Percentiles rank a stretch among this genome's conserved stretches.
phyloP scores from a whole-genome alignment of 2,113 vertebrate species.

The Aviceda subcristata region DNA sequence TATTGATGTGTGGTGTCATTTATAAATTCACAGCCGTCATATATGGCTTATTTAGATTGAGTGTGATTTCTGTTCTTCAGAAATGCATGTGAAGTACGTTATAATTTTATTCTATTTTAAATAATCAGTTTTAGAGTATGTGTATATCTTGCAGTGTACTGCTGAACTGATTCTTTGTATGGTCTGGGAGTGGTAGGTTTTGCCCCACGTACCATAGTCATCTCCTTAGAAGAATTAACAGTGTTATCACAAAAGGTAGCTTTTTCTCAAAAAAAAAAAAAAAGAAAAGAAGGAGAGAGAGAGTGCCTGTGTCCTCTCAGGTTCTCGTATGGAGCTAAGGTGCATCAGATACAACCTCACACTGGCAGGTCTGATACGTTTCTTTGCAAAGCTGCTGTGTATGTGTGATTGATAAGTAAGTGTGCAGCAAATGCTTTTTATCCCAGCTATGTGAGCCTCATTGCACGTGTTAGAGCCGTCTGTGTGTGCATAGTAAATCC shows the following conservation, averaged over 20 bases:
- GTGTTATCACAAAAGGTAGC: not conserved
- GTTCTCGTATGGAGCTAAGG: not conserved
- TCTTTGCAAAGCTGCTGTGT: not conserved
- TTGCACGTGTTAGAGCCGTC: not conserved
- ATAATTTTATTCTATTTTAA: conserved; percentile 23
- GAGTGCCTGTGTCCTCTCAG: not conserved
- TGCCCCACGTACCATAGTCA: not conserved
- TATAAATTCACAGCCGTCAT: not conserved
- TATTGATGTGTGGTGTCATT: conserved; percentile 55
- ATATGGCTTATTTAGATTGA: conserved; percentile 12
- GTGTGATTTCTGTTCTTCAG: not conserved
- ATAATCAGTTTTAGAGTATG: not conserved
- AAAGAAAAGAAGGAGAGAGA: not conserved
- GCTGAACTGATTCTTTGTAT: not conserved
- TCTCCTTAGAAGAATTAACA: not conserved
- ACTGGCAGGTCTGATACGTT: not conserved
- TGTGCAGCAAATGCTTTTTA: not conserved
- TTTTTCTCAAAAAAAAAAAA: not conserved
- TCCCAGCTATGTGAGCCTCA: not conserved
- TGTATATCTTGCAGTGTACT: not conserved
- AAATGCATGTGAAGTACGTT: not conserved
- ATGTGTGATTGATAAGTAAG: not conserved
- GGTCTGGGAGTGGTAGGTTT: not conserved
- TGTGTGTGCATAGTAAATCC: not conserved
- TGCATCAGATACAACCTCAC: not conserved